These are phyloP conservation scores for Butorides virescens DNA, from an alignment of 2,113 vertebrate species.

Conservation along the genomic window DNA sequence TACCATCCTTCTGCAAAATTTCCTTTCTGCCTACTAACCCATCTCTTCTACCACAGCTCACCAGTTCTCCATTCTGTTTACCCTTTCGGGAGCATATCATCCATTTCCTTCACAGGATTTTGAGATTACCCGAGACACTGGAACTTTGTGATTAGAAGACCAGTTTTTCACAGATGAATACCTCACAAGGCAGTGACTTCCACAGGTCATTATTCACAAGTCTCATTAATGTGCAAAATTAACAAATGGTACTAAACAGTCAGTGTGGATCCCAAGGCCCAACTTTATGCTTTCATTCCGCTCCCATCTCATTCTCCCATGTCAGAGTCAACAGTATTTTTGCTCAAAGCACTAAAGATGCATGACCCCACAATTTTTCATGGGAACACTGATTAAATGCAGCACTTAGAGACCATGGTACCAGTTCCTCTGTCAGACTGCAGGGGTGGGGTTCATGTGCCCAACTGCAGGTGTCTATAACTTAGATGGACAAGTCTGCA, in stretches of 20 bases:
- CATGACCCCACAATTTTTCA: accelerated
- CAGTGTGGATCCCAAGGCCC: neutral
- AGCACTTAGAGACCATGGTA: neutral
- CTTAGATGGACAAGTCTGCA: neutral
- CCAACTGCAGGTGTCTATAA: neutral
- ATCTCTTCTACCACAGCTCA: neutral
- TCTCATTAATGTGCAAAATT: neutral
- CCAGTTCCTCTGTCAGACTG: neutral
- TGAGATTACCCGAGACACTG: neutral
- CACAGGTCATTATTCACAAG: neutral
- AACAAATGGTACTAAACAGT: neutral
- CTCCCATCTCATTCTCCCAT: neutral
- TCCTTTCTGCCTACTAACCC: neutral
- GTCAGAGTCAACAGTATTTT: neutral
- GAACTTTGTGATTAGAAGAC: neutral
- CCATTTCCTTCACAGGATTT: neutral
- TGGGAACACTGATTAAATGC: neutral
- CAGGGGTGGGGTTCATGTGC: neutral
- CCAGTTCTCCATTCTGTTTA: neutral
- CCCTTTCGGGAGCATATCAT: neutral
- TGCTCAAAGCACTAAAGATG: neutral
- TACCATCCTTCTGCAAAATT: neutral
- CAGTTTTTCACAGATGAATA: neutral
- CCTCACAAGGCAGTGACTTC: neutral
- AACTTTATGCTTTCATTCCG: neutral